Evolutionary conservation across 92 coral and sea anemone genomes (phyloP).

Genomic region (Palythoa grandiflora): DNA sequence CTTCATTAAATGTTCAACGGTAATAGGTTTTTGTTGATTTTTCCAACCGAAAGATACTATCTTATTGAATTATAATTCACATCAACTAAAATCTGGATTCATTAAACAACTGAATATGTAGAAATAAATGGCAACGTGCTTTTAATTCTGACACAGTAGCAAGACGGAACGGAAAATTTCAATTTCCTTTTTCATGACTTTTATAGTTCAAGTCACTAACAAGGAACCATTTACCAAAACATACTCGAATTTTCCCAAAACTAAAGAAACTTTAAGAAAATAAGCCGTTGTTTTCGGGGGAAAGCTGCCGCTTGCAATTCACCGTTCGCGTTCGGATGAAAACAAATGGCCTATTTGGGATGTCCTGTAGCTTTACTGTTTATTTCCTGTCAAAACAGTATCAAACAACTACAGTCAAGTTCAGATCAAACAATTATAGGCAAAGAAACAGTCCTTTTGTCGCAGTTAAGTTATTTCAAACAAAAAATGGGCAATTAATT

Average conservation of each 20-base stretch:
- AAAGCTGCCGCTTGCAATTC: background rate
- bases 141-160: constrained; percentile 28
- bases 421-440: constrained; percentile 45
- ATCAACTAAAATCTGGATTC: constrained; percentile 34
- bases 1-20: constrained; percentile 25
- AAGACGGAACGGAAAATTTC: background rate
- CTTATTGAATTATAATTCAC: constrained; percentile 44
- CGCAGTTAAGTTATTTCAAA: constrained; percentile 50
- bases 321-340: background rate
- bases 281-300: background rate
- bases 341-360: constrained; percentile 21
- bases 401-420: constrained; percentile 51
- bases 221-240: background rate
- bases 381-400: constrained; percentile 55
- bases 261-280: background rate
- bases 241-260: background rate
- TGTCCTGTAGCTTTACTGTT: constrained; percentile 17
- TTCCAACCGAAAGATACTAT: constrained; percentile 32
- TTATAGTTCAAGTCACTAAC: background rate
- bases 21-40: constrained; percentile 51
- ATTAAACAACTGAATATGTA: constrained; percentile 42
- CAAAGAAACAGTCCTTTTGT: constrained; percentile 45
- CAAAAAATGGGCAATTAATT: constrained; percentile 42
- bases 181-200: background rate
- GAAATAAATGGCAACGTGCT: constrained; percentile 39